A percentile compares a stretch with the other conserved stretches of the same genome.
Evolutionary conservation across 2,888 invertebrate genomes (phyloP).

Genomic region (Diogma glabrata): DNA sequence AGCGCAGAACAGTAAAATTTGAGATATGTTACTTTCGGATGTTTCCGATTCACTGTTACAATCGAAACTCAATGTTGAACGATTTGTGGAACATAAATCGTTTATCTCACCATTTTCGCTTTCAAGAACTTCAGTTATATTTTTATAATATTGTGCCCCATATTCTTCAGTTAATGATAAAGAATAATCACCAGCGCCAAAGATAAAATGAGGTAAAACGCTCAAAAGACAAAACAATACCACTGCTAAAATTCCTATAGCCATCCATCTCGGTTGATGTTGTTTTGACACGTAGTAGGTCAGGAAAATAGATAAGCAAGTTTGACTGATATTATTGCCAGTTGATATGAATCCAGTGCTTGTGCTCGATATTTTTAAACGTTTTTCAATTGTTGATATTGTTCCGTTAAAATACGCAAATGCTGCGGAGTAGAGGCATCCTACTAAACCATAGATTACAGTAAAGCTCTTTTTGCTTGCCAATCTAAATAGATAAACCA

Average conservation of each 20-base stretch:
- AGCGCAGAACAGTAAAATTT: conserved; percentile 50
- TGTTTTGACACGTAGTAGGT: conserved; percentile 42
- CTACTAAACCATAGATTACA: conserved; percentile 45
- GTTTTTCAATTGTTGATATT: conserved; percentile 42
- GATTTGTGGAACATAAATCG: conserved; percentile 18
- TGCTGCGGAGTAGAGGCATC: conserved; percentile 46
- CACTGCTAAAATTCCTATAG: conserved; percentile 32
- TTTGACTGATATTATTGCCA: conserved; percentile 44
- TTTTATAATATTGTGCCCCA: no score
- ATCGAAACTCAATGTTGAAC: conserved; percentile 10
- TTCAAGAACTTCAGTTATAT: conserved; percentile 41
- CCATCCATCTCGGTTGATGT: conserved; percentile 44
- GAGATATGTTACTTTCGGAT: conserved; percentile 47
- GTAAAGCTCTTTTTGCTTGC: conserved; percentile 49
- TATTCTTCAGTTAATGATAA: conserved; percentile 48
- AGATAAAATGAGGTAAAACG: conserved; percentile 54
- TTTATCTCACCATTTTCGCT: conserved; percentile 34
- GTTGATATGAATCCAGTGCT: conserved; percentile 43
- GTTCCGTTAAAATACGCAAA: conserved; percentile 43
- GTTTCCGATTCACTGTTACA: conserved; percentile 39
- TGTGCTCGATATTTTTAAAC: conserved; percentile 42
- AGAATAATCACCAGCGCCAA: conserved; percentile 56
- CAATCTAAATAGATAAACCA: conserved; percentile 23
- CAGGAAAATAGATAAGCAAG: conserved; percentile 39
- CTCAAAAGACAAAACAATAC: conserved; percentile 54